These are phyloP conservation scores for Caenorhabditis sinica DNA, from an alignment of 2,888 invertebrate species.

Conservation along the genomic window DNA sequence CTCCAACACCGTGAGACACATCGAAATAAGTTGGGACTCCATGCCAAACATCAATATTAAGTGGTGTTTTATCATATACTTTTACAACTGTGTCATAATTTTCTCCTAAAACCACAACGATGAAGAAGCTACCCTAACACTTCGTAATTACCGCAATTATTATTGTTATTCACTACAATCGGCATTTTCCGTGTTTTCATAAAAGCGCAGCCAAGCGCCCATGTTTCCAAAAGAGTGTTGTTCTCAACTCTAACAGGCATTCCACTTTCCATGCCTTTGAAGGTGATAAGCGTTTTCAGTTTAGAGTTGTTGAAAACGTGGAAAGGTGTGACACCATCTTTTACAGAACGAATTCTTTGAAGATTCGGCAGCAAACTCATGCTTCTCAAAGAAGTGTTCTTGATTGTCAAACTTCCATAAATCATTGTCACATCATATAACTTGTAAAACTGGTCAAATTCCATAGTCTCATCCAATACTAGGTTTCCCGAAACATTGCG, in stretches of 20 bases:
- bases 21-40: neutral
- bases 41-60: conserved; percentile 20
- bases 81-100: neutral
- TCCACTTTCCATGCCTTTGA: conserved; percentile 12
- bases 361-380: conserved; percentile 20
- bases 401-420: conserved; percentile 37
- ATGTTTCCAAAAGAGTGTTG: neutral
- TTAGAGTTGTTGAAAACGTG: conserved; percentile 12
- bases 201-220: neutral
- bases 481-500: neutral
- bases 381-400: neutral
- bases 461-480: neutral
- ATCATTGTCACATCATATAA: neutral
- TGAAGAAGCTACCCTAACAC: neutral
- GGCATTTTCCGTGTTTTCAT: neutral
- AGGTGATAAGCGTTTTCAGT: neutral
- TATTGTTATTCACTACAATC: conserved; percentile 1
- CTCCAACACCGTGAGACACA: neutral
- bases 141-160: neutral
- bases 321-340: conserved; percentile 3
- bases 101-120: neutral
- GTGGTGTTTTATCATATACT: neutral
- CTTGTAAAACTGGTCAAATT: conserved; percentile 10
- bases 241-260: conserved; percentile 12
- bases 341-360: neutral